These are phyloP conservation scores for Chelonia mydas DNA, from an alignment of 2,797 vertebrate species.

Conservation along the genomic window DNA sequence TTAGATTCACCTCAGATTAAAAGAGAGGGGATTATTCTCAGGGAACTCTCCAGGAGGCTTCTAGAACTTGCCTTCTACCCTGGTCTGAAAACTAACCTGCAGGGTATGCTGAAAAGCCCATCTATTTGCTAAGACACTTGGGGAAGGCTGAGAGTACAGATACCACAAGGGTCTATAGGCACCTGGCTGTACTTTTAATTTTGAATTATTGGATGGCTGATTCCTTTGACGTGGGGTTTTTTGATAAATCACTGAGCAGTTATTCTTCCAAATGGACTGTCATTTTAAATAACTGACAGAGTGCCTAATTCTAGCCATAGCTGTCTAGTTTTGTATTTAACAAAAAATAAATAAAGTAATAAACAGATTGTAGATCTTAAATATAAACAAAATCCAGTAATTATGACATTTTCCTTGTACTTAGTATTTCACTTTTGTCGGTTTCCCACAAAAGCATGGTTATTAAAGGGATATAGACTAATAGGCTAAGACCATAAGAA, in stretches of 20 bases:
- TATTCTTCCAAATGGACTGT: neutral
- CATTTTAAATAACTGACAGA: constrained; percentile 7
- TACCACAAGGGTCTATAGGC: neutral
- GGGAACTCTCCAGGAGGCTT: neutral
- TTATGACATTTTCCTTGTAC: neutral
- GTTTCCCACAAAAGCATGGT: neutral
- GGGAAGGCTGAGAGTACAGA: neutral
- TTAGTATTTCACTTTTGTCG: neutral
- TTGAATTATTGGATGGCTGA: neutral
- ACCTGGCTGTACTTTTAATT: neutral
- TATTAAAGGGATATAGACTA: neutral
- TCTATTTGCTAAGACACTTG: neutral
- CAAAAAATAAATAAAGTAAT: neutral
- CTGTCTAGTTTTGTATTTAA: constrained; percentile 1
- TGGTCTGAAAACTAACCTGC: neutral
- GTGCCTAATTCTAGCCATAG: neutral
- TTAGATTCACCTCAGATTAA: neutral
- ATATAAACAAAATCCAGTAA: neutral
- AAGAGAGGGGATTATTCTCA: neutral
- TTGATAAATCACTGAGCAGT: neutral
- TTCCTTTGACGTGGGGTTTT: neutral
- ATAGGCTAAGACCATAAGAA: neutral
- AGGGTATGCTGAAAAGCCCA: neutral
- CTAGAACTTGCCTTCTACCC: neutral
- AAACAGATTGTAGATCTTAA: neutral